Evolutionary conservation across 2,888 invertebrate species (phyloP).

Genomic region (Galerucella calmariensis): DNA sequence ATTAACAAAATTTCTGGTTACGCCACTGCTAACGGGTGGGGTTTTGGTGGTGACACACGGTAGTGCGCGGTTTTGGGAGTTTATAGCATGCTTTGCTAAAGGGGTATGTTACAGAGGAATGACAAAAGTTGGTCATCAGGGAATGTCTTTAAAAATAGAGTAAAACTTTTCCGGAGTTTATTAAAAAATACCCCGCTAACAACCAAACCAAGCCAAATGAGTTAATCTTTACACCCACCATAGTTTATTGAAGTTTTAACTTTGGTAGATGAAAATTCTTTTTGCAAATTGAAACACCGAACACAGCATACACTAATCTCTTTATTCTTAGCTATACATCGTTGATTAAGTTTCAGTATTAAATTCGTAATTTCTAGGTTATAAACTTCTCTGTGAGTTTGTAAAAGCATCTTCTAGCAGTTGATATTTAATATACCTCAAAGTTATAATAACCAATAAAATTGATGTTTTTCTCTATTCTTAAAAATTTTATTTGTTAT

Average conservation of each 20-base stretch:
- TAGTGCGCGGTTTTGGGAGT: conserved; percentile 38
- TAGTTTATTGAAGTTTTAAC: neutral
- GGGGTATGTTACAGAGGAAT: conserved; percentile 53
- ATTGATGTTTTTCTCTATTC: neutral
- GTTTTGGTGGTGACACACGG: conserved; percentile 50
- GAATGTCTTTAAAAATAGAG: conserved; percentile 29
- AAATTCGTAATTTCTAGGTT: too few relatives aligned
- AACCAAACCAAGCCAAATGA: neutral
- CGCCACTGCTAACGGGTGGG: conserved; percentile 19
- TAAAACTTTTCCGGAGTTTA: conserved; percentile 9
- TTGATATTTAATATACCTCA: too few relatives aligned
- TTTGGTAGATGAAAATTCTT: too few relatives aligned
- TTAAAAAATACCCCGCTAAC: neutral
- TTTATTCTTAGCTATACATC: too few relatives aligned
- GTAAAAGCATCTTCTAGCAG: too few relatives aligned
- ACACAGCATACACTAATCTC: too few relatives aligned
- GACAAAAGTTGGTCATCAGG: conserved; percentile 23
- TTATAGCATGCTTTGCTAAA: conserved; percentile 49
- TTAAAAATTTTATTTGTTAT: neutral
- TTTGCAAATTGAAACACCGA: too few relatives aligned
- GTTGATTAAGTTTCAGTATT: too few relatives aligned
- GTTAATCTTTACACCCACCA: neutral
- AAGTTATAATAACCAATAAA: neutral
- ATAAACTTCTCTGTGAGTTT: too few relatives aligned
- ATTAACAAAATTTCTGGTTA: conserved; percentile 5